Percentiles rank a stretch among this genome's conserved stretches.
Evolutionary conservation across 2,113 vertebrate species (phyloP).

Genomic region (Malurus elegans): DNA sequence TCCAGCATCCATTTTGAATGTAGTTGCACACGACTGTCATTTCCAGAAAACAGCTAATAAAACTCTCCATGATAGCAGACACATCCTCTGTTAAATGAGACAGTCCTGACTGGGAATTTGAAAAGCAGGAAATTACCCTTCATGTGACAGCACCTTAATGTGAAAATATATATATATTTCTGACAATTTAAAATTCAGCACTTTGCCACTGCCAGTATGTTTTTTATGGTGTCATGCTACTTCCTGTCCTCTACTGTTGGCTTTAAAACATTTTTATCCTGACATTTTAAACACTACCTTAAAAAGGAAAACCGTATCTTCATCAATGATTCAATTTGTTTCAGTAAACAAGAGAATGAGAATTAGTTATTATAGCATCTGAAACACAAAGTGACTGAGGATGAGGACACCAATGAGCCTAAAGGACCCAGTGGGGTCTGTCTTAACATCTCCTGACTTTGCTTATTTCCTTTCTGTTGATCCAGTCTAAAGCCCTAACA

Average conservation of each 20-base stretch:
- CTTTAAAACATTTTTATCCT: neutral
- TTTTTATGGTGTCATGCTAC: neutral
- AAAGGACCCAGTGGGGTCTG: neutral
- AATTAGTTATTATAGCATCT: neutral
- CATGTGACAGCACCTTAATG: neutral
- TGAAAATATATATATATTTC: fast-evolving
- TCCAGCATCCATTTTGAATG: neutral
- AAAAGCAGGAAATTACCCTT: neutral
- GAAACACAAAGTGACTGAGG: neutral
- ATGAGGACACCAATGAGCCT: neutral
- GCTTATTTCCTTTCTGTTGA: neutral
- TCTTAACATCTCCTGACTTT: neutral
- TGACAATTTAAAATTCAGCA: neutral
- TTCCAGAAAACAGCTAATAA: neutral
- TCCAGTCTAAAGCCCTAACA: neutral
- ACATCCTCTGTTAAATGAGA: neutral
- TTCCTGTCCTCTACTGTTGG: neutral
- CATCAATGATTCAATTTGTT: neutral
- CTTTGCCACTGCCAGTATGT: neutral
- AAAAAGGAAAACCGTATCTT: neutral
- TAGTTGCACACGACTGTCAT: neutral
- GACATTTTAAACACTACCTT: neutral
- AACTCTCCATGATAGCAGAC: neutral
- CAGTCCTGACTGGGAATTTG: neutral
- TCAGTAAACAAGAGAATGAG: neutral